Conservation (phyloP, 2,888 invertebrate species). For the Leucozona laternaria region DNA sequence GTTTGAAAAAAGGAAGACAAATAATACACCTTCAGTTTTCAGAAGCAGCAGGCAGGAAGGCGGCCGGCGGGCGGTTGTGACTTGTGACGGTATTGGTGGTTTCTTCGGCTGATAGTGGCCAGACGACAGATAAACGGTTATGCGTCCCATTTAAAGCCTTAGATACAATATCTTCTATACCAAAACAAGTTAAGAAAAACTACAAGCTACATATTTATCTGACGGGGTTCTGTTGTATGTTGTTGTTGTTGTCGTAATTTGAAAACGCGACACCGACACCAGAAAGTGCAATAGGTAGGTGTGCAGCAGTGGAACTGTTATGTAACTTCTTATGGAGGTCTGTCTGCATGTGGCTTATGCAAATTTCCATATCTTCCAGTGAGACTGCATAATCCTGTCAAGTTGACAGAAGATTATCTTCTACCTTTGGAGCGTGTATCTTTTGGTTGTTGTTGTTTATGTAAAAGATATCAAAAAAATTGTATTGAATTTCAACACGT, state of each 20-base stretch:
- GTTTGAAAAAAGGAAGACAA: not conserved
- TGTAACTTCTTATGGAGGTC: constrained; percentile 18
- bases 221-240: constrained; percentile 26
- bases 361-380: constrained; percentile 31
- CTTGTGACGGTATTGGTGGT: not conserved
- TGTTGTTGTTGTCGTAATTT: constrained; percentile 13
- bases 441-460: not conserved
- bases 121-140: constrained; percentile 47
- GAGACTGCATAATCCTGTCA: constrained; percentile 42
- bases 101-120: no score
- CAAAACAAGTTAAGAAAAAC: constrained; percentile 43
- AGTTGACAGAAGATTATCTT: constrained; percentile 52
- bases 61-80: not conserved
- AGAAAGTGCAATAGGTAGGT: constrained; percentile 7
- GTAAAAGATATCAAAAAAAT: not conserved
- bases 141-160: constrained; percentile 54
- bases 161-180: constrained; percentile 30
- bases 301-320: not conserved
- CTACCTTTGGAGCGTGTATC: constrained; percentile 3
- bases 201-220: not conserved
- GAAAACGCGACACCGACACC: constrained; percentile 16
- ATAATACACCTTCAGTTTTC: not conserved
- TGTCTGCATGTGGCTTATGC: constrained; percentile 52
- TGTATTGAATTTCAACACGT: constrained; percentile 31
- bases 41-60: not conserved